Evolutionary conservation across 2,113 vertebrate species (phyloP).

Genomic region (Tupaia chinensis): DNA sequence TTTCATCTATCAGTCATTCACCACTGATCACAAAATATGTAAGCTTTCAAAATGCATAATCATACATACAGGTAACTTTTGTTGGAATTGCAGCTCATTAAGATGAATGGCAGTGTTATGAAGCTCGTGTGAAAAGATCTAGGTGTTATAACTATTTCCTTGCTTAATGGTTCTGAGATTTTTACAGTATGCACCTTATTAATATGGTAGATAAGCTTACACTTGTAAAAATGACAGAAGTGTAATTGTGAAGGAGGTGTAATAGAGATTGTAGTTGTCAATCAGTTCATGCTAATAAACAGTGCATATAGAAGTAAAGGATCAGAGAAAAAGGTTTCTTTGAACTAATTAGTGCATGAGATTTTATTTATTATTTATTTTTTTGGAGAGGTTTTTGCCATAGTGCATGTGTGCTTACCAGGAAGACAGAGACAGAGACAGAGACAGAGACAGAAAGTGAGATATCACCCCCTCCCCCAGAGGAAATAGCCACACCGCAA

Average conservation of each 20-base stretch:
- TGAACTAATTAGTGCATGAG: not conserved
- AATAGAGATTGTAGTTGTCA: not conserved
- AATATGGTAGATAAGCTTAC: not conserved
- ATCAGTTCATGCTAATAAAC: not conserved
- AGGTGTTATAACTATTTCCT: not conserved
- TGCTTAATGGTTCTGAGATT: not conserved
- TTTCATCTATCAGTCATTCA: not conserved
- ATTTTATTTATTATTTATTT: not conserved
- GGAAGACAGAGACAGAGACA: too few relatives aligned
- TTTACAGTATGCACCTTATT: not conserved
- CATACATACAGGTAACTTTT: not conserved
- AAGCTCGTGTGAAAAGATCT: not conserved
- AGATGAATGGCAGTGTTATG: not conserved
- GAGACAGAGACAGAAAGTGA: too few relatives aligned
- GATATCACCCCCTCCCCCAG: too few relatives aligned
- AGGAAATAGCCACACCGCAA: too few relatives aligned
- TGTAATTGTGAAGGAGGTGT: not conserved
- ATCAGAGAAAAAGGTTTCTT: not conserved
- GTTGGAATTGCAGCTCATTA: not conserved
- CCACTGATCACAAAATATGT: not conserved
- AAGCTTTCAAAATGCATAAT: not conserved
- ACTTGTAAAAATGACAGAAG: slow-evolving; percentile 26
- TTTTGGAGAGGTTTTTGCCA: too few relatives aligned
- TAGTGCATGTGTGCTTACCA: too few relatives aligned
- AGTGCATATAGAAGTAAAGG: not conserved